phyloP scores from a whole-genome alignment of 2,797 vertebrate species.

The Bucorvus abyssinicus region DNA sequence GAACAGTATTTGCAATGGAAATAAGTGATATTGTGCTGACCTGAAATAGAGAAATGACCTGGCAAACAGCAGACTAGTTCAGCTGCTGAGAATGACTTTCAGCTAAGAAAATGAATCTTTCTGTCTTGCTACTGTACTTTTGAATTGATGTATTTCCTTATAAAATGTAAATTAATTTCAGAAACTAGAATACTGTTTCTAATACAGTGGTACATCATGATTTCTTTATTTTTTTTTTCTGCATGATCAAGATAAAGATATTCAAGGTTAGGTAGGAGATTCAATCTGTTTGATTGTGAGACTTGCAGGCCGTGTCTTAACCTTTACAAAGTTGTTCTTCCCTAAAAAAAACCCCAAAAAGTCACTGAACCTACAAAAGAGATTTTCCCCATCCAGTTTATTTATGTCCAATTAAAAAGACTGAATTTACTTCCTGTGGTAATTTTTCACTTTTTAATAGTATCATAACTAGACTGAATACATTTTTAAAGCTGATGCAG shows the following conservation, averaged over 20 bases:
- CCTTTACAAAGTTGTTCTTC: neutral
- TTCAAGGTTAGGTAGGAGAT: neutral
- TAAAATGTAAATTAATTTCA: neutral
- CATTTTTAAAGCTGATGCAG: neutral
- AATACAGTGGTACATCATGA: rapidly evolving
- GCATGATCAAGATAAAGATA: neutral
- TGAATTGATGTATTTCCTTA: neutral
- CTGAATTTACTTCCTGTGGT: neutral
- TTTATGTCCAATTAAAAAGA: neutral
- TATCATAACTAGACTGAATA: neutral
- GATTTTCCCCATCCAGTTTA: neutral
- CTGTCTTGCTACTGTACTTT: neutral
- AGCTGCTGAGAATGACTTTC: neutral
- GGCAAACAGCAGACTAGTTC: neutral
- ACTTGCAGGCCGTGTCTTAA: neutral
- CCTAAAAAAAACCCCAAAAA: neutral
- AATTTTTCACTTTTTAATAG: neutral
- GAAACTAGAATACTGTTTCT: neutral
- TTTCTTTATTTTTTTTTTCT: neutral
- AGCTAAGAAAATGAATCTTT: neutral
- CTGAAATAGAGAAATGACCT: neutral
- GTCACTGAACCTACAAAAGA: neutral
- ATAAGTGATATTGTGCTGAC: neutral
- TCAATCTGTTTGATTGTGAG: neutral
- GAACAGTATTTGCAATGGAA: neutral